Evolutionary conservation across 2,888 invertebrate species (phyloP).

Genomic region (Tinea trinotella): DNA sequence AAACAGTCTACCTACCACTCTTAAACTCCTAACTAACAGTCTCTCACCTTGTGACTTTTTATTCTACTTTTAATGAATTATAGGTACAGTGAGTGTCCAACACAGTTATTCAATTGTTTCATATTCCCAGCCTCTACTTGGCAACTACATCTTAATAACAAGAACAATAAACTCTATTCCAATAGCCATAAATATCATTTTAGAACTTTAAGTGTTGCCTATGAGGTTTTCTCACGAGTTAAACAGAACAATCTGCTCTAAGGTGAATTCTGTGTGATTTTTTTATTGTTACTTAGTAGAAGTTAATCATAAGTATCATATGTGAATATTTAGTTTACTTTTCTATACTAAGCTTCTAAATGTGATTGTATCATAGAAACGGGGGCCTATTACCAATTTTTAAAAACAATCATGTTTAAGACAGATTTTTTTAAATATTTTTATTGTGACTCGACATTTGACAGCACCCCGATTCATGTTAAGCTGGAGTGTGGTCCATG

Average conservation of each 20-base stretch:
- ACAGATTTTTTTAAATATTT: no score
- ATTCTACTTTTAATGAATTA: not conserved
- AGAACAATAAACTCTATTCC: not conserved
- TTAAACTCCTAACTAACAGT: no score
- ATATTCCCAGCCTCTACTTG: constrained; percentile 3
- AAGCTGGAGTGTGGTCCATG: no score
- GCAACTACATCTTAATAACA: not conserved
- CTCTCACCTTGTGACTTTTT: not conserved
- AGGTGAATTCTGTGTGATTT: not conserved
- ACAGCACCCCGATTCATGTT: no score
- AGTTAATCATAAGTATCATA: constrained; percentile 12
- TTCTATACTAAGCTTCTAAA: no score
- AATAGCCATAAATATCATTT: not conserved
- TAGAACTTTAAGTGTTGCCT: not conserved
- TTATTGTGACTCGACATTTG: no score
- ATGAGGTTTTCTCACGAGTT: constrained; percentile 2
- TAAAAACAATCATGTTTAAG: no score
- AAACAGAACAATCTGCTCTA: not conserved
- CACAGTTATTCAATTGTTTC: constrained; percentile 15
- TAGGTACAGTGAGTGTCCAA: not conserved
- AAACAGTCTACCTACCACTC: no score
- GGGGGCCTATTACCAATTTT: no score
- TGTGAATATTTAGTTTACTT: not conserved
- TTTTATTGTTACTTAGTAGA: not conserved
- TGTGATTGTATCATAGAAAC: no score